These are phyloP conservation scores for Chlamydotis undulata DNA, from an alignment of 2,113 vertebrate species.

Conservation along the genomic window DNA sequence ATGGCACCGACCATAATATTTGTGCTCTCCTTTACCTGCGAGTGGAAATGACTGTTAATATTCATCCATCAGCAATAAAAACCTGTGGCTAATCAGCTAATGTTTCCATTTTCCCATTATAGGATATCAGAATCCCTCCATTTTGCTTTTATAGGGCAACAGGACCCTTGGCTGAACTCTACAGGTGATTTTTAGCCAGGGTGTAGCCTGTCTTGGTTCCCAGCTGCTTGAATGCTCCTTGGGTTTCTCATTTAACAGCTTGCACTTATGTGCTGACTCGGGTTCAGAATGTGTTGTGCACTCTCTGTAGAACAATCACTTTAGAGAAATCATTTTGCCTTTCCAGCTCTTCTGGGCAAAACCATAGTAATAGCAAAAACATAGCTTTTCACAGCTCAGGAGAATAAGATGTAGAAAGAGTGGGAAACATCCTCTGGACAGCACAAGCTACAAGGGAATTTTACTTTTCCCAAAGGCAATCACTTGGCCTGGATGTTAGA, in stretches of 20 bases:
- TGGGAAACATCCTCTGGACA: neutral
- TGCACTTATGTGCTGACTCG: neutral
- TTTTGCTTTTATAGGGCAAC: neutral
- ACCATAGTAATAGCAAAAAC: neutral
- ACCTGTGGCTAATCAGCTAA: accelerated
- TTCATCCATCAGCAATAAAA: conserved; percentile 1
- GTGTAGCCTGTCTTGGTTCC: neutral
- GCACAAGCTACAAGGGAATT: neutral
- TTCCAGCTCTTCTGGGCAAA: neutral
- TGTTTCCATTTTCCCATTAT: neutral
- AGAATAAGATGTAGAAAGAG: neutral
- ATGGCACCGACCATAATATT: neutral
- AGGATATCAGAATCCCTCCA: neutral
- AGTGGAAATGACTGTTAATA: neutral
- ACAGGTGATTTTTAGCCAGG: neutral
- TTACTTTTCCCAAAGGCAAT: neutral
- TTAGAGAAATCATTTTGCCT: conserved; percentile 1
- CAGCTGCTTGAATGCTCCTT: neutral
- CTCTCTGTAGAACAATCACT: neutral
- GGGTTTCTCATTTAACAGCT: neutral
- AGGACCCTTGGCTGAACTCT: neutral
- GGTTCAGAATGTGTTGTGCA: neutral
- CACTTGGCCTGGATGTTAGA: neutral
- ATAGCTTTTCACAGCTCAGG: neutral
- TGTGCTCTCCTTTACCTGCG: neutral